Percentiles rank a stretch among this genome's conserved stretches.
Conservation (phyloP, 2,888 invertebrate genomes). For the Zeuzera pyrina region DNA sequence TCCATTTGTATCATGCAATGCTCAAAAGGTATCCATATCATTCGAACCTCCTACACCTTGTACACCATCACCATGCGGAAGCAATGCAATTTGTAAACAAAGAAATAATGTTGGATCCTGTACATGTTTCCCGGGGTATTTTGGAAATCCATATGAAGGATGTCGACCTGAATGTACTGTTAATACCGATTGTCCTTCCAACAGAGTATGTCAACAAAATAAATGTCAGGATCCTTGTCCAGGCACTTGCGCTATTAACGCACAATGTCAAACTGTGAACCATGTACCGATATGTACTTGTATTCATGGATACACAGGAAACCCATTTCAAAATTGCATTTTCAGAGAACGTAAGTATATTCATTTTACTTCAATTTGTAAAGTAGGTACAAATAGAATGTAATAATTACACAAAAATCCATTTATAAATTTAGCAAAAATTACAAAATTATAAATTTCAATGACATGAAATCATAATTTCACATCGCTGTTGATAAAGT, state of each 20-base stretch:
- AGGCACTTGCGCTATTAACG: conserved; percentile 82
- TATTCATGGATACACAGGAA: conserved; percentile 75
- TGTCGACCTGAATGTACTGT: conserved; percentile 84
- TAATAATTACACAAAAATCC: too few species aligned
- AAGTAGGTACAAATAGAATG: too few species aligned
- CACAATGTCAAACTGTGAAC: conserved; percentile 80
- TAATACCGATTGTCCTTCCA: conserved; percentile 81
- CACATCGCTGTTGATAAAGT: too few species aligned
- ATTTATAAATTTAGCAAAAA: too few species aligned
- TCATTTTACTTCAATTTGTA: background rate
- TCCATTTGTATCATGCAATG: conserved; percentile 77
- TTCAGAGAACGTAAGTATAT: conserved; percentile 38
- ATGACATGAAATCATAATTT: too few species aligned
- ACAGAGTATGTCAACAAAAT: conserved; percentile 80
- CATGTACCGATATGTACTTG: conserved; percentile 83
- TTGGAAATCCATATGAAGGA: conserved; percentile 76
- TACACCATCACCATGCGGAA: conserved; percentile 80
- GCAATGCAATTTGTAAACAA: conserved; percentile 80
- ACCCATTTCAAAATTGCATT: conserved; percentile 64
- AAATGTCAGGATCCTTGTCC: conserved; percentile 85
- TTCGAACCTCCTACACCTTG: conserved; percentile 73
- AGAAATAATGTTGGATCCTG: conserved; percentile 81
- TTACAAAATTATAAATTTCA: too few species aligned
- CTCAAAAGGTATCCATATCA: conserved; percentile 37
- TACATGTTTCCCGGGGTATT: conserved; percentile 77